A percentile compares a stretch with the other conserved stretches of the same genome.
Conservation (phyloP, 2,113 vertebrate species). For the Oryzias melastigma region DNA sequence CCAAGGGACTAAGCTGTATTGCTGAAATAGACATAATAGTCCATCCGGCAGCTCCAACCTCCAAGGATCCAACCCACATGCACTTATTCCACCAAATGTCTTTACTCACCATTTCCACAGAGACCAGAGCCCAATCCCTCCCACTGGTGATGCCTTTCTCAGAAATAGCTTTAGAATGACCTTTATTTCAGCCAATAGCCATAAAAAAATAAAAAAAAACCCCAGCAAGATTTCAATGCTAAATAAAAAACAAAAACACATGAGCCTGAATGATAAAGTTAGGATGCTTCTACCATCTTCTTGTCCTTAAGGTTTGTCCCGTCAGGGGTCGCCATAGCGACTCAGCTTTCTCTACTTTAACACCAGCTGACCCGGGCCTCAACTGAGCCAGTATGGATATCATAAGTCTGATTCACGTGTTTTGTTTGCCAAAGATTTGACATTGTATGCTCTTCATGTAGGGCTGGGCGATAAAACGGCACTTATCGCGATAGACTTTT, state of each 20-base stretch:
- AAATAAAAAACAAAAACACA: constrained; percentile 1
- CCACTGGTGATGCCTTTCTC: constrained; percentile 48
- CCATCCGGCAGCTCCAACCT: constrained; percentile 26
- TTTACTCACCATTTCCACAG: constrained; percentile 39
- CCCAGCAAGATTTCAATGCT: constrained; percentile 4
- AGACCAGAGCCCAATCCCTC: constrained; percentile 39
- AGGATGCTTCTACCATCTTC: no score
- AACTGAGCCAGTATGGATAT: no score
- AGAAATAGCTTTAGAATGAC: constrained; percentile 50
- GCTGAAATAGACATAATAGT: constrained; percentile 57
- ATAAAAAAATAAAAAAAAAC: background rate
- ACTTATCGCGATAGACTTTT: no score
- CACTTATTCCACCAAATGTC: constrained; percentile 43
- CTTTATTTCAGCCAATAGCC: constrained; percentile 16
- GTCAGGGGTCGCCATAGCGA: no score
- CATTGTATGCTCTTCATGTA: no score
- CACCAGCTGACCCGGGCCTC: no score
- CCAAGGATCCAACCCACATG: constrained; percentile 30
- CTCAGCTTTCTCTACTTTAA: no score
- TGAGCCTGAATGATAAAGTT: constrained; percentile 5
- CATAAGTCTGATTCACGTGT: no score
- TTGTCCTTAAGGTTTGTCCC: no score
- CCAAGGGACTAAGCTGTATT: constrained; percentile 27
- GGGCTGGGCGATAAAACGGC: no score
- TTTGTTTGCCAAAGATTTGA: no score